These are phyloP conservation scores for Calameuta idolon DNA, from an alignment of 2,888 invertebrate species.

Conservation along the genomic window DNA sequence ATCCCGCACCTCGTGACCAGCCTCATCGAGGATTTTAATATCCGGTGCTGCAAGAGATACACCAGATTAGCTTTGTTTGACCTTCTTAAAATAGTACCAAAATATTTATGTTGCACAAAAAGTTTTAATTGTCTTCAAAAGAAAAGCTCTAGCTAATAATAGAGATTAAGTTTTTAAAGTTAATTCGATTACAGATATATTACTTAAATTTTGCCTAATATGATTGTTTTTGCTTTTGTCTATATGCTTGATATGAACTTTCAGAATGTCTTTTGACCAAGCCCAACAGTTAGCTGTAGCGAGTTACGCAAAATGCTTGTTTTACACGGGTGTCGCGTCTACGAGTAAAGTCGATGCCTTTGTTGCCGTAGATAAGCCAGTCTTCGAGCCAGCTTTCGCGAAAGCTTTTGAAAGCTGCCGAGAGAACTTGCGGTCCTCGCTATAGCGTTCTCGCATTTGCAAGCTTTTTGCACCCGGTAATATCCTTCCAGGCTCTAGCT, in stretches of 20 bases:
- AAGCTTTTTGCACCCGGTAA: conserved; percentile 1
- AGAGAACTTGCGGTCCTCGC: background rate
- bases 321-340: background rate
- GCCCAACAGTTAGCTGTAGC: background rate
- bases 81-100: background rate
- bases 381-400: background rate
- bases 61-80: background rate
- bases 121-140: background rate
- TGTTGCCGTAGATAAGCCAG: conserved; percentile 3
- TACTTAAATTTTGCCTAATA: no score
- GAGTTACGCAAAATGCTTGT: background rate
- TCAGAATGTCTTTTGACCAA: background rate
- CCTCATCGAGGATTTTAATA: conserved; percentile 78
- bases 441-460: background rate
- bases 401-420: background rate
- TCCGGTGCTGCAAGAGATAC: conserved; percentile 72
- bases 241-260: background rate
- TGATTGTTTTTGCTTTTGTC: no score
- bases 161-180: background rate
- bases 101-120: background rate
- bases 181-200: no score
- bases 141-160: background rate
- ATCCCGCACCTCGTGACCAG: conserved; percentile 77
- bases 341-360: background rate
- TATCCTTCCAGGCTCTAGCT: background rate